Evolutionary conservation across 2,113 vertebrate genomes (phyloP).

Genomic region (Chamaea fasciata): DNA sequence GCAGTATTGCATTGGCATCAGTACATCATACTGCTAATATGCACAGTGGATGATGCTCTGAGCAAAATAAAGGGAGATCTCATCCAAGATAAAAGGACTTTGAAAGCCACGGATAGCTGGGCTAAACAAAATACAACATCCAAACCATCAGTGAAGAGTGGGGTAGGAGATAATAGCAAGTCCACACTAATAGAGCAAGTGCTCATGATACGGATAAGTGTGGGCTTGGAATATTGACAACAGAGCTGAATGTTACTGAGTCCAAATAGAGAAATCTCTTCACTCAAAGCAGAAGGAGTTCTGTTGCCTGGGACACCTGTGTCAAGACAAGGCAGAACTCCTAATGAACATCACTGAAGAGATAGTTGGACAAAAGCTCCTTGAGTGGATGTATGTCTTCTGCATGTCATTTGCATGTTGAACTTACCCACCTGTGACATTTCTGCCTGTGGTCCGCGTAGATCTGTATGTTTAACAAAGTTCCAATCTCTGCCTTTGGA

Average conservation of each 20-base stretch:
- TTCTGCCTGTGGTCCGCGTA: neutral
- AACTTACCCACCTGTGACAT: neutral
- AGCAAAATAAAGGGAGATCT: neutral
- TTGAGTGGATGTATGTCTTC: neutral
- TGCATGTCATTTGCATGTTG: neutral
- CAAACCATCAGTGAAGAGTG: neutral
- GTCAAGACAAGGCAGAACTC: neutral
- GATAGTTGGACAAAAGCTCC: neutral
- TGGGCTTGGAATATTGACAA: neutral
- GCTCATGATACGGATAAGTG: rapidly evolving
- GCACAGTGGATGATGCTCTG: neutral
- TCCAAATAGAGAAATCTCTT: neutral
- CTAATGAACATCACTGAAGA: neutral
- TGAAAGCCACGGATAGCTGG: neutral
- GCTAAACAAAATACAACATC: neutral
- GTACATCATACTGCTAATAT: neutral
- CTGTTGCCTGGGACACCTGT: rapidly evolving
- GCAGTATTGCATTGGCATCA: neutral
- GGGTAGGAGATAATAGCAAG: neutral
- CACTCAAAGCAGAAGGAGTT: neutral
- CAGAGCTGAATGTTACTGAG: rapidly evolving
- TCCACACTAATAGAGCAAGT: neutral
- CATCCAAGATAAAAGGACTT: neutral
- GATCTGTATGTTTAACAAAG: neutral
- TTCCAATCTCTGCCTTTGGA: neutral